phyloP scores from a whole-genome alignment of 2,888 invertebrate genomes.

The Esperia sulphurella region DNA sequence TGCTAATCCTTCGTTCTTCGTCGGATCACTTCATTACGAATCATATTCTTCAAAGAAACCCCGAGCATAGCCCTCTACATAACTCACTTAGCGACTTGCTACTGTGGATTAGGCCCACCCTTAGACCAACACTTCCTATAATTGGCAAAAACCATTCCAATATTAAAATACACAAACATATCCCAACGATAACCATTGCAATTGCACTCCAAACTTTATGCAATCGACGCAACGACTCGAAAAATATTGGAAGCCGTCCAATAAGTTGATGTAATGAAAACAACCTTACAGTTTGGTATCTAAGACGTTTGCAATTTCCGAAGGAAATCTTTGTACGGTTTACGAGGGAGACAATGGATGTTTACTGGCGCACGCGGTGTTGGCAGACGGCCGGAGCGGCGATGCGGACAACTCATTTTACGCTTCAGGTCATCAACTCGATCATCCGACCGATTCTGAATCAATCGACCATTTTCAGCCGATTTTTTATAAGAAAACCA shows the following conservation, averaged over 20 bases:
- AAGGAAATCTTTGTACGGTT: slow-evolving; percentile 64
- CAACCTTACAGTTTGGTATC: slow-evolving; percentile 53
- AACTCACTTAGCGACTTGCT: no score
- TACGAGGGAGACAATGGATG: slow-evolving; percentile 63
- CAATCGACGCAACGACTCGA: slow-evolving; percentile 60
- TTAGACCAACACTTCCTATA: no score
- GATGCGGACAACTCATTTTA: slow-evolving; percentile 73
- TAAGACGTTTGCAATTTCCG: slow-evolving; percentile 68
- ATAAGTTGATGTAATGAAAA: slow-evolving; percentile 73
- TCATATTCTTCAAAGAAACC: no score
- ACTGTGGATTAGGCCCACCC: no score
- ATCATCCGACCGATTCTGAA: slow-evolving; percentile 50
- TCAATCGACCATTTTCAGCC: slow-evolving; percentile 34
- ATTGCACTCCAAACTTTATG: slow-evolving; percentile 43
- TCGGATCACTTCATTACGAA: no score
- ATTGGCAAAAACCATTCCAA: slow-evolving; percentile 23
- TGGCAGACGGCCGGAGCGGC: slow-evolving; percentile 61
- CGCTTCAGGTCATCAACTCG: slow-evolving; percentile 59
- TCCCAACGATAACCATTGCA: slow-evolving; percentile 40
- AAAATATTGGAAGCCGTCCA: slow-evolving; percentile 73
- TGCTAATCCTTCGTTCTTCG: no score
- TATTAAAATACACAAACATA: slow-evolving; percentile 24
- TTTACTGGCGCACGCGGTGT: slow-evolving; percentile 52
- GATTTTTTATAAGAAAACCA: not conserved
- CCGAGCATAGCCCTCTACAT: no score